These are phyloP conservation scores for Troides oblongomaculatus DNA, from an alignment of 2,888 invertebrate genomes.

Conservation along the genomic window DNA sequence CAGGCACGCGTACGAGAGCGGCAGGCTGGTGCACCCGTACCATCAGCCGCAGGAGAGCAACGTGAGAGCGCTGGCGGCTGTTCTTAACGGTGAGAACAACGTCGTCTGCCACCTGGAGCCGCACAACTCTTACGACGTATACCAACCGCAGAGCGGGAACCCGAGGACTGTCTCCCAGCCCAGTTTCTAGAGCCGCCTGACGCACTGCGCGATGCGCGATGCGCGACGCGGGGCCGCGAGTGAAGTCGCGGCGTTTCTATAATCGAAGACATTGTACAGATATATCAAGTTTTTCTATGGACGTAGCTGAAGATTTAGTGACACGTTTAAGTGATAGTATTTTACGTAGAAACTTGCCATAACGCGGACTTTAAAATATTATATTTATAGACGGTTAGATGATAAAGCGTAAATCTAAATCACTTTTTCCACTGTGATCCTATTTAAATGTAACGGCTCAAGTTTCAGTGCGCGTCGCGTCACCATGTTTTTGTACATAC, in stretches of 20 bases:
- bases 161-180: slow-evolving; percentile 76
- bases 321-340: slow-evolving; percentile 65
- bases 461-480: slow-evolving; percentile 56
- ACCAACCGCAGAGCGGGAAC: slow-evolving; percentile 69
- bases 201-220: not conserved
- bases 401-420: slow-evolving; percentile 70
- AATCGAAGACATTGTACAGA: slow-evolving; percentile 60
- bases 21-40: slow-evolving; percentile 75
- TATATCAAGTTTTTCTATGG: slow-evolving; percentile 74
- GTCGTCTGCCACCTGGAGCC: slow-evolving; percentile 93
- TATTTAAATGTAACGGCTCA: slow-evolving; percentile 76
- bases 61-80: slow-evolving; percentile 85
- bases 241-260: slow-evolving; percentile 24
- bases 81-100: slow-evolving; percentile 90
- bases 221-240: not conserved
- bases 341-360: slow-evolving; percentile 77
- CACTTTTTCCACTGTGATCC: slow-evolving; percentile 81
- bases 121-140: slow-evolving; percentile 77
- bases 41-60: slow-evolving; percentile 79
- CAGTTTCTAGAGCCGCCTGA: slow-evolving; percentile 62
- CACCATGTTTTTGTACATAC: slow-evolving; percentile 66
- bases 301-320: slow-evolving; percentile 68
- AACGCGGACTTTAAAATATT: slow-evolving; percentile 70
- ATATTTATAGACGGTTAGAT: slow-evolving; percentile 49
- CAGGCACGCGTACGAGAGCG: slow-evolving; percentile 70